A percentile compares a stretch with the other conserved stretches of the same genome.
Conservation (phyloP, 2,113 vertebrate species). For the Argyrosomus japonicus region DNA sequence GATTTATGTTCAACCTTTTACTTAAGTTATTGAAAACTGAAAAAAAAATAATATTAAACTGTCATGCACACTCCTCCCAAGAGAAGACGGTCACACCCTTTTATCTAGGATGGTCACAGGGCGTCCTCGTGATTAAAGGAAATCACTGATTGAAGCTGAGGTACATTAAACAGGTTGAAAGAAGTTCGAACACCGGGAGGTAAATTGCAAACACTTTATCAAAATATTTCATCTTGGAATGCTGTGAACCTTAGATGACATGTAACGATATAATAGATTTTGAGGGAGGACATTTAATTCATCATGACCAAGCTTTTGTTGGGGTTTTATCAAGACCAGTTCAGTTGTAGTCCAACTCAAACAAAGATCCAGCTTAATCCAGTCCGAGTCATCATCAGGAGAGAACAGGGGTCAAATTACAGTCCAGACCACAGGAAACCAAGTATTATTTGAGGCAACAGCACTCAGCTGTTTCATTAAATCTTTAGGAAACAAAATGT, state of each 20-base stretch:
- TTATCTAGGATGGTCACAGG: background rate
- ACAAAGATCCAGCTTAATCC: conserved; percentile 26
- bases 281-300: conserved; percentile 13
- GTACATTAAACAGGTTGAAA: background rate
- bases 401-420: conserved; percentile 24
- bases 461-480: background rate
- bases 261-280: background rate
- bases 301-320: conserved; percentile 14
- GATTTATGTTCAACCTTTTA: no score
- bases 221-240: conserved; percentile 14
- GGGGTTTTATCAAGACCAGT: conserved; percentile 7
- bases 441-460: conserved; percentile 53
- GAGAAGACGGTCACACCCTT: background rate
- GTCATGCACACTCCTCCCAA: background rate
- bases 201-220: background rate
- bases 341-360: conserved; percentile 26
- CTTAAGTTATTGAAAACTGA: background rate
- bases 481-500: conserved; percentile 1
- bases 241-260: background rate
- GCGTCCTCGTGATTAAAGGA: background rate
- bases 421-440: conserved; percentile 53
- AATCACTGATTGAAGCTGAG: background rate
- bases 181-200: background rate
- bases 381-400: conserved; percentile 18
- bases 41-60: background rate